phyloP scores from a whole-genome alignment of 2,113 vertebrate species.

The Takifugu bimaculatus region DNA sequence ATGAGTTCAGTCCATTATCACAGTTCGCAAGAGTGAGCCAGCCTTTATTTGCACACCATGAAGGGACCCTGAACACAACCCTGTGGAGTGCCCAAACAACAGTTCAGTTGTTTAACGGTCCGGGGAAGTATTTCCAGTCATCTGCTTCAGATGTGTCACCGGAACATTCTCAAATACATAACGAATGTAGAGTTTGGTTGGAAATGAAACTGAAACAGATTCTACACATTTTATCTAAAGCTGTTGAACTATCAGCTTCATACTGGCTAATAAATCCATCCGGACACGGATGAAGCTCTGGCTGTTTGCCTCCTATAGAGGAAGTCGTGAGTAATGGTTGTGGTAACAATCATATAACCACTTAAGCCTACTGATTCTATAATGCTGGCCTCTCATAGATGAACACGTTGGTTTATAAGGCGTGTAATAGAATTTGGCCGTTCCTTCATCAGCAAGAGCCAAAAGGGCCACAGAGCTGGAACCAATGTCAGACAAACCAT shows the following conservation, averaged over 20 bases:
- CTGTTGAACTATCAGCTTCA: slow-evolving; percentile 11
- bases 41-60: no score
- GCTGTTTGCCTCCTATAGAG: neutral
- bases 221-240: neutral
- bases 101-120: no score
- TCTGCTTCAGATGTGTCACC: no score
- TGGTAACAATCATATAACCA: slow-evolving; percentile 28
- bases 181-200: no score
- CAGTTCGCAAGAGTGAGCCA: no score
- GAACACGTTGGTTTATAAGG: slow-evolving; percentile 56
- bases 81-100: no score
- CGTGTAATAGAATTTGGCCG: slow-evolving; percentile 63
- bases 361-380: slow-evolving; percentile 39
- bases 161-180: no score
- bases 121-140: no score
- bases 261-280: slow-evolving; percentile 11
- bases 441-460: slow-evolving; percentile 32
- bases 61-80: no score
- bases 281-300: neutral
- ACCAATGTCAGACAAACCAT: slow-evolving; percentile 32
- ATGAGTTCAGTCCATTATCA: no score
- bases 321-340: slow-evolving; percentile 3
- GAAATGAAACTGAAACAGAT: no score
- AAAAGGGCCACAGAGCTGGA: slow-evolving; percentile 48
- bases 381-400: slow-evolving; percentile 48